These are phyloP conservation scores for Clarias macrocephalus DNA, from an alignment of 2,113 vertebrate genomes.

Conservation along the genomic window DNA sequence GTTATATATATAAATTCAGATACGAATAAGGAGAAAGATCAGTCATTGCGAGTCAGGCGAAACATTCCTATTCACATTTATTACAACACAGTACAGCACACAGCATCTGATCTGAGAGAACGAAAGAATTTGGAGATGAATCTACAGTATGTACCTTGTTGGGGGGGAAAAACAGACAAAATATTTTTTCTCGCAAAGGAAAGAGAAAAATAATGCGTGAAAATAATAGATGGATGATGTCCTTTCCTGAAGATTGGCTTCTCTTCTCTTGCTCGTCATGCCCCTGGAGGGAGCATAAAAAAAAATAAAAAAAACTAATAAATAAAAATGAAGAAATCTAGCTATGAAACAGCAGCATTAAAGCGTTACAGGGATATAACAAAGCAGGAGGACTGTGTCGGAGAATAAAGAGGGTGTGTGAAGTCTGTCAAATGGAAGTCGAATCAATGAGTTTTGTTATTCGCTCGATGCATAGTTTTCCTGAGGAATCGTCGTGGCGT, in stretches of 20 bases:
- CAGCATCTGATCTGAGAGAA: conserved; percentile 1
- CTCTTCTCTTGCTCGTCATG: conserved; percentile 40
- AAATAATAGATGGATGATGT: conserved; percentile 23
- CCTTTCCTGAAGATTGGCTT: not conserved
- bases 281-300: conserved; percentile 33
- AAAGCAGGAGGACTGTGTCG: not conserved
- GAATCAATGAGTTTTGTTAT: conserved; percentile 11
- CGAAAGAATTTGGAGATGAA: not conserved
- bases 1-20: not conserved
- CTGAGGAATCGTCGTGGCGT: conserved; percentile 61
- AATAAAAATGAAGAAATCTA: conserved; percentile 59
- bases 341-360: conserved; percentile 53
- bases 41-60: not conserved
- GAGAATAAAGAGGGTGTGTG: conserved; percentile 41
- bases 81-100: not conserved
- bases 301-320: not conserved
- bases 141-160: not conserved
- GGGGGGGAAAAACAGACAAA: conserved; percentile 15
- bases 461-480: conserved; percentile 39
- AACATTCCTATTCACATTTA: not conserved
- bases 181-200: not conserved
- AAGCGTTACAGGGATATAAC: conserved; percentile 47
- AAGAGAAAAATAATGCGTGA: not conserved
- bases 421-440: conserved; percentile 46
- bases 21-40: conserved; percentile 11